Percentiles rank a stretch among this genome's conserved stretches.
Evolutionary conservation across 2,113 vertebrate species (phyloP).

Genomic region (Paracyprichromis sp.): DNA sequence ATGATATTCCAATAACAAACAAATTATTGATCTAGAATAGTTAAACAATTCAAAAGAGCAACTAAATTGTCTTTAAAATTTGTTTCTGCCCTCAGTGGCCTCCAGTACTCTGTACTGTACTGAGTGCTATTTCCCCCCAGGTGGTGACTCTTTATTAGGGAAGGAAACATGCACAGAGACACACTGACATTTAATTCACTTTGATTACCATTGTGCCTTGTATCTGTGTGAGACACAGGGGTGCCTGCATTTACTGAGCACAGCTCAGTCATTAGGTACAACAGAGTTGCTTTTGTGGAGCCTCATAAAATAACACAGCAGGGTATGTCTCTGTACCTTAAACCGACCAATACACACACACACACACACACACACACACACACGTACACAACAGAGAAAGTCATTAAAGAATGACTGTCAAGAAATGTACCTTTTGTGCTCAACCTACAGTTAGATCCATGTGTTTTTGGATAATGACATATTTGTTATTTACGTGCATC

Average conservation of each 20-base stretch:
- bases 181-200: not conserved
- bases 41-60: not conserved
- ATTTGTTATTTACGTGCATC: not conserved
- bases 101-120: not conserved
- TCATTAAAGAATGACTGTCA: not conserved
- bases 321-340: not conserved
- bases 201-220: not conserved
- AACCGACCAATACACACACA: not conserved
- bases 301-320: constrained; percentile 16
- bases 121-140: not conserved
- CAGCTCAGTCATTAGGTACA: constrained; percentile 21
- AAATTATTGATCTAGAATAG: not conserved
- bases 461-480: not conserved
- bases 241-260: not conserved
- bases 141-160: constrained; percentile 17
- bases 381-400: not conserved
- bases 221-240: not conserved
- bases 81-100: not conserved
- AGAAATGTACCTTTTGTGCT: not conserved
- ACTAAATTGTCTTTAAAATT: not conserved
- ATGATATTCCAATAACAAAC: not conserved
- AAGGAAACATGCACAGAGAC: not conserved
- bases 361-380: not conserved
- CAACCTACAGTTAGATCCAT: not conserved
- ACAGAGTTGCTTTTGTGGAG: not conserved